Percentiles rank a stretch among this genome's conserved stretches.
These are phyloP conservation scores for Cassiopea xamachana DNA, from an alignment of 30 jellyfish, hydroid and myxozoan genomes.

Conservation along the genomic window DNA sequence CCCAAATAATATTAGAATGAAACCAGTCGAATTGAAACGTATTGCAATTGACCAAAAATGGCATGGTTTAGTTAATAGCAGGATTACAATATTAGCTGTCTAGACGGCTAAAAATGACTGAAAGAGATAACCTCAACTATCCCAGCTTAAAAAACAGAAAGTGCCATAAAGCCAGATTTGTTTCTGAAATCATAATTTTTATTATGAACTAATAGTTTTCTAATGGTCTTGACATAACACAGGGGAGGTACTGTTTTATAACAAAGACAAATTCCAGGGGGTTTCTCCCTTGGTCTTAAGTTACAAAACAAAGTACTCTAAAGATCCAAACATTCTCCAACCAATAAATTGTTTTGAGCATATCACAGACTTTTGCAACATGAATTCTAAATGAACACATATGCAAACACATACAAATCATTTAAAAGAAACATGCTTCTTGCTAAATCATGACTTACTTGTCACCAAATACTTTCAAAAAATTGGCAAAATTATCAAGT, in stretches of 20 bases:
- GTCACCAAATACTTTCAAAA: too few species aligned
- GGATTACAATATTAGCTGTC: slow-evolving; percentile 4
- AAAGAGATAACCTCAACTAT: slow-evolving; percentile 5
- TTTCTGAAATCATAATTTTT: neutral
- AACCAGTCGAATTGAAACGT: neutral
- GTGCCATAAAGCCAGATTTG: neutral
- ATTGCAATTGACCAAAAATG: slow-evolving; percentile 47
- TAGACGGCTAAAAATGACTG: slow-evolving; percentile 49
- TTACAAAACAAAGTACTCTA: too few species aligned
- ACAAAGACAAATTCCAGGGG: neutral
- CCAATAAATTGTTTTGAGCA: too few species aligned
- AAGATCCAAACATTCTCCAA: too few species aligned
- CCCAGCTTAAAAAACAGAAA: neutral
- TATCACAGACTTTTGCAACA: too few species aligned
- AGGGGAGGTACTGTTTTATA: neutral
- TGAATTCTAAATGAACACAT: too few species aligned
- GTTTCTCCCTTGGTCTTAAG: neutral
- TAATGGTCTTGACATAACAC: neutral
- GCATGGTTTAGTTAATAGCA: slow-evolving; percentile 14
- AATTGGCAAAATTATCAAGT: neutral
- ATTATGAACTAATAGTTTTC: neutral
- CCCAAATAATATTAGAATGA: neutral
- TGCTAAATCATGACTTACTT: too few species aligned
- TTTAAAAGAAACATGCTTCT: too few species aligned
- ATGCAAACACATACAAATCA: too few species aligned